Percentiles rank a stretch among this genome's conserved stretches.
Conservation (phyloP, 2,797 vertebrate species). For the Typhlichthys eigenmanni region DNA sequence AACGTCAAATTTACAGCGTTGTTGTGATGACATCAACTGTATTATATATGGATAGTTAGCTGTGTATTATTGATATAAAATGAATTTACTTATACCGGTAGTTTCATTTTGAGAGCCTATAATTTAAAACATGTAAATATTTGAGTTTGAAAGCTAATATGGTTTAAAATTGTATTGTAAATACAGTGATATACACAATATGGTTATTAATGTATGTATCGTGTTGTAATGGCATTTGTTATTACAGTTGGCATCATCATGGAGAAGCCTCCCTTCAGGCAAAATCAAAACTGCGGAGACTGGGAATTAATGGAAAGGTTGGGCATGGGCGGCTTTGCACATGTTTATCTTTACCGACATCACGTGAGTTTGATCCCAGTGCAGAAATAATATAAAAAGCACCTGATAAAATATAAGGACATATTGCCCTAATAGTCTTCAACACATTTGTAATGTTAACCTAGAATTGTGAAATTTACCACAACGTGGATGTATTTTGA, state of each 20-base stretch:
- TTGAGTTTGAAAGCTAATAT: too few species aligned
- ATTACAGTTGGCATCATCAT: conserved; percentile 45
- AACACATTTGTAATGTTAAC: too few species aligned
- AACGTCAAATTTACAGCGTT: background rate
- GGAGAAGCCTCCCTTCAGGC: conserved; percentile 78
- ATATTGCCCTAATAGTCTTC: too few species aligned
- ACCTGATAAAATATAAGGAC: too few species aligned
- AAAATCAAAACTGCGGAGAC: conserved; percentile 80
- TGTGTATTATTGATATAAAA: background rate
- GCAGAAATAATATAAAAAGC: too few species aligned
- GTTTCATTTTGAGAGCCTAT: too few species aligned
- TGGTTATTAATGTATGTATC: background rate
- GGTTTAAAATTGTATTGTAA: too few species aligned
- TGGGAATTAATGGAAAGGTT: conserved; percentile 92
- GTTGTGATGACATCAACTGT: background rate
- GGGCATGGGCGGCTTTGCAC: conserved; percentile 90
- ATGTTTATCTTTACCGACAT: conserved; percentile 90
- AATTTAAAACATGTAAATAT: too few species aligned
- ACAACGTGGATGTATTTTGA: background rate
- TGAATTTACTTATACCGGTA: too few species aligned
- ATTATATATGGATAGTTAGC: conserved; percentile 9
- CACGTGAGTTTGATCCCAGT: conserved; percentile 67
- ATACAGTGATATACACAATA: too few species aligned
- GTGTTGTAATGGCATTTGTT: background rate
- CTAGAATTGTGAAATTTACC: too few species aligned